A percentile compares a stretch with the other conserved stretches of the same genome.
Evolutionary conservation across 2,797 vertebrate species (phyloP).

Genomic region (Balearica regulorum): DNA sequence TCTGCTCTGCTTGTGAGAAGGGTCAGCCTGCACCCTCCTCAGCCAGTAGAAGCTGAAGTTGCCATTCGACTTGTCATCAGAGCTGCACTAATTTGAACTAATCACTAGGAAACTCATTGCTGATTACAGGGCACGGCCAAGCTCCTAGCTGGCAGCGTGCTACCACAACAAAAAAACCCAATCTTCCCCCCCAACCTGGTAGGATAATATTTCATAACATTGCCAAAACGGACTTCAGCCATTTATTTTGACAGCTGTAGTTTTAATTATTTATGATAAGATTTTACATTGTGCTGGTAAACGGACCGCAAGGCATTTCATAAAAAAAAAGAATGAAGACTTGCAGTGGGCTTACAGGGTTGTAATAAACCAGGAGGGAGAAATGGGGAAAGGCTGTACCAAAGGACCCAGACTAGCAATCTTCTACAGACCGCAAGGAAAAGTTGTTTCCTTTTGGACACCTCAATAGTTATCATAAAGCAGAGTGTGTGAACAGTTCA

Average conservation of each 20-base stretch:
- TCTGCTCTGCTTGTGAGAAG: background rate
- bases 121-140: constrained; percentile 15
- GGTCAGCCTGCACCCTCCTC: background rate
- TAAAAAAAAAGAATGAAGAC: background rate
- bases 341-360: background rate
- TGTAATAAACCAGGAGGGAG: background rate
- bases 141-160: background rate
- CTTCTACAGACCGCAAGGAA: background rate
- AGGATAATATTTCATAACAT: background rate
- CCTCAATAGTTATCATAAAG: background rate
- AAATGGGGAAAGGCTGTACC: background rate
- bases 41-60: background rate
- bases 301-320: background rate
- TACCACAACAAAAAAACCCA: background rate
- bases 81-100: constrained; percentile 53
- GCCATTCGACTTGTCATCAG: background rate
- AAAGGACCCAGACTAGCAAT: background rate
- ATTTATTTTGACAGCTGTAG: constrained; percentile 48
- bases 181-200: too few relatives aligned
- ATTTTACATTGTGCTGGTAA: constrained; percentile 2
- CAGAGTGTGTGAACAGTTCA: background rate
- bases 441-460: background rate
- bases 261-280: constrained; percentile 44
- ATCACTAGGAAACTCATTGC: constrained; percentile 23
- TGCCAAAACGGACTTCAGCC: constrained; percentile 6